These are phyloP conservation scores for Microcaecilia unicolor DNA, from an alignment of 2,797 vertebrate genomes.

Conservation along the genomic window DNA sequence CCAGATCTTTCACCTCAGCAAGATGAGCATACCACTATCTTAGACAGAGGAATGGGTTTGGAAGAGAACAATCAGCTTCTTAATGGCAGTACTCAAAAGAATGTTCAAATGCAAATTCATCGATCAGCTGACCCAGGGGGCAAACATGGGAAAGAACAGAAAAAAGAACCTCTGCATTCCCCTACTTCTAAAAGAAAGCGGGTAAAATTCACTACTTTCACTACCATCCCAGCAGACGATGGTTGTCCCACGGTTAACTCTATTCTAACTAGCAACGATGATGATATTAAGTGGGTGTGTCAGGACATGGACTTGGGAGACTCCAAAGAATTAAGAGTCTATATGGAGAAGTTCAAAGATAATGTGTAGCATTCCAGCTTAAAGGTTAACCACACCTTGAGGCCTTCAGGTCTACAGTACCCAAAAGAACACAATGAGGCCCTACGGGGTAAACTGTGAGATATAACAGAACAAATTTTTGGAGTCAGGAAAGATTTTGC, in stretches of 20 bases:
- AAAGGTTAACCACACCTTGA: slow-evolving; percentile 29
- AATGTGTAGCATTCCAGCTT: slow-evolving; percentile 29
- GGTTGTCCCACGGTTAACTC: slow-evolving; percentile 68
- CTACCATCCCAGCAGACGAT: slow-evolving; percentile 69
- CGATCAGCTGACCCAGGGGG: slow-evolving; percentile 43
- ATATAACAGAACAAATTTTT: not conserved
- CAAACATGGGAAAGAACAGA: slow-evolving; percentile 55
- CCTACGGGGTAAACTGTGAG: not conserved
- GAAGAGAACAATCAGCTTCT: slow-evolving; percentile 73
- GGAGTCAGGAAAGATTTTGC: slow-evolving; percentile 33
- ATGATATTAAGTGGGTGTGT: slow-evolving; percentile 88
- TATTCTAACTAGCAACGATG: slow-evolving; percentile 56
- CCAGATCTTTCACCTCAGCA: slow-evolving; percentile 62
- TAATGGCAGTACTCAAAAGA: slow-evolving; percentile 63
- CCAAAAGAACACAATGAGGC: slow-evolving; percentile 9
- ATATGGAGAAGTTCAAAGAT: slow-evolving; percentile 79
- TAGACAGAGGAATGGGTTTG: slow-evolving; percentile 57
- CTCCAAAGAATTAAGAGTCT: slow-evolving; percentile 71
- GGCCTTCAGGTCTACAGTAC: slow-evolving; percentile 36
- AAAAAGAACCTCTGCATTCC: slow-evolving; percentile 69
- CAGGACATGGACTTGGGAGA: slow-evolving; percentile 70
- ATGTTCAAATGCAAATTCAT: slow-evolving; percentile 63
- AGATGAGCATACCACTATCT: slow-evolving; percentile 75
- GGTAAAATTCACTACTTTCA: slow-evolving; percentile 89
- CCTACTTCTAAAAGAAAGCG: slow-evolving; percentile 85